Base-by-base conservation (phyloP, 2,888 invertebrate species). In the Xestia c-nigrum region DNA sequence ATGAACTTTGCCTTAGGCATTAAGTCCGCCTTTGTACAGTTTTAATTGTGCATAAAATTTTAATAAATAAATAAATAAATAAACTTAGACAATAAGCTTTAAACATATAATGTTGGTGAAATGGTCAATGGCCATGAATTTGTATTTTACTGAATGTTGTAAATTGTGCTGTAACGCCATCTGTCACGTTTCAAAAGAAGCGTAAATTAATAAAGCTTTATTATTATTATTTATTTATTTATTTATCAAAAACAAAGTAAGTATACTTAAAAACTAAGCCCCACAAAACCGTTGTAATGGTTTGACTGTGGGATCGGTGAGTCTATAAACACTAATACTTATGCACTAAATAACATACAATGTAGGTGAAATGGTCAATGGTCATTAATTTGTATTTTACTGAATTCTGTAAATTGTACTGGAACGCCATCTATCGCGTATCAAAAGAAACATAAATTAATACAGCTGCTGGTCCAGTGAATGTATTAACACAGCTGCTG, bases 361-460 rank as follows among this genome's bases (percentile, higher is more conserved):
- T 57, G 24, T 57, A 14, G 5, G n/a, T 52, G 6, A 24, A n/a
- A 57, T 24, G 55, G 24, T 57, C 24, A 10, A 46, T 24, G 55
- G 65, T 9, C 3, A 66, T 24, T 46, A 4, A 19, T n/a, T n/a
- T 9, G 5, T 16, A 38, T 59, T 52, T 55, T 55, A 55, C n/a
- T n/a, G 55, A n/a, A 55, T 24, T 19, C 19, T 43, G 5, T 65
- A 24, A 43, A 19, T 46, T 24, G 4, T 31, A 21, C 14, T 14
- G 14, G n/a, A n/a, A 43, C 64, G 69, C 64, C 69, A 69, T 69
- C 70, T 70, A 43, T 66, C 3, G 14, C 43, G 43, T 31, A 24
- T 31, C 0, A 24, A 24, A 14, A 2, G 57, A 24, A 57, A 24
- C 14, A 57, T 24, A 10, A 57, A 3, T 43, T 1, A 43, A 31